Base-by-base conservation (phyloP, 2,797 vertebrate species). In the Heliangelus exortis region DNA sequence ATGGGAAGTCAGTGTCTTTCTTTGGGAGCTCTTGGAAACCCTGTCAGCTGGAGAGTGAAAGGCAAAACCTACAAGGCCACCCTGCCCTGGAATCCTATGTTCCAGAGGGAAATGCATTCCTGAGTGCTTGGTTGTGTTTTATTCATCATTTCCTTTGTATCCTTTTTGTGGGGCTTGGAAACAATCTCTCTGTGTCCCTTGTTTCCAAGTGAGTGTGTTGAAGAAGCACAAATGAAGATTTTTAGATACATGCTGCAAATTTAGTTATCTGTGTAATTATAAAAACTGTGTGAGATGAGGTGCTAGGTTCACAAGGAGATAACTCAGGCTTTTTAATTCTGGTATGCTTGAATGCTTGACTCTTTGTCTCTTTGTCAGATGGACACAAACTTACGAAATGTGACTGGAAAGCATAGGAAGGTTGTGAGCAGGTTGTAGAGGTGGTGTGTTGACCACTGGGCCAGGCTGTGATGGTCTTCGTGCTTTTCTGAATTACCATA, bases 381-480 rank as follows among this genome's bases (percentile, higher is more conserved):
- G 16, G 41, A 15, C 13, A 23, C n/a, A 39, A 28, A 7, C 15
- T 39, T 28, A 19, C 2, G 13, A 80, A 65, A 77, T 10, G 9
- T 58, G 43, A 9, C 53, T 76, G n/a, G 59, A 83, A 79, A 59
- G 48, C 65, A 22, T 15, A 33, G 18, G 7, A 22, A 39, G 4
- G 2, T 1, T 29, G 45, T 51, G 48, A n/a, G 39, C 0, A 0
- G 13, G 1, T 43, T 79, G 16, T n/a, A 34, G 51, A 83, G 29
- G 51, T 68, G 23, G 2, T 39, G 17, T 74, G 87, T 76, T 67
- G 34, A 48, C 68, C 45, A 4, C 29, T 55, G 33, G 8, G 71
- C 18, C 65, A 59, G 39, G 9, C 39, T 53, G 25, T 66, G 33
- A 6, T 79, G 15, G 54, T 13, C n/a, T 25, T 71, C 50, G 8